These are phyloP conservation scores for Hylomyscus alleni DNA, from an alignment of 2,797 vertebrate species.

Conservation along the genomic window DNA sequence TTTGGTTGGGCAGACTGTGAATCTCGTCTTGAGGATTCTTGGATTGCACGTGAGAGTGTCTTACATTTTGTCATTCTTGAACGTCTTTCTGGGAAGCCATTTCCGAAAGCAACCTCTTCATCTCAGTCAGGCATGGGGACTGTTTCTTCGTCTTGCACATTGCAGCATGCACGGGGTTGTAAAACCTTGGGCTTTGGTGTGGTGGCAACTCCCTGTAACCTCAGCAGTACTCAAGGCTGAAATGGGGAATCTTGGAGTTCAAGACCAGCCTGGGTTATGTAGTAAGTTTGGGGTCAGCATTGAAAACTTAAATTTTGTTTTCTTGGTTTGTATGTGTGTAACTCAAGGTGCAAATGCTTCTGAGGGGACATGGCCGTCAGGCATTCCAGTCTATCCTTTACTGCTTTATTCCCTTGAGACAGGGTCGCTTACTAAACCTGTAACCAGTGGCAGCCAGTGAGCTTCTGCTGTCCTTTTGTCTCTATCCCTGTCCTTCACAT, in stretches of 20 bases:
- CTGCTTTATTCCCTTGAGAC: background rate
- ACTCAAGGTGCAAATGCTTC: background rate
- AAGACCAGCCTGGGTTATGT: background rate
- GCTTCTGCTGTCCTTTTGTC: background rate
- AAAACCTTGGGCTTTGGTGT: background rate
- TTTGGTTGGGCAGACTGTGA: background rate
- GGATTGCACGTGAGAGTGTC: background rate
- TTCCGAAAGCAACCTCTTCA: rapidly evolving
- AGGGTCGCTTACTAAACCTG: background rate
- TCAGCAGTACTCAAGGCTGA: background rate
- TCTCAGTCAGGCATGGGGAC: rapidly evolving
- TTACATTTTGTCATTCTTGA: background rate
- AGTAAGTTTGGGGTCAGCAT: background rate
- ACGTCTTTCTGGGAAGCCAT: background rate
- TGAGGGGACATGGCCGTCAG: background rate
- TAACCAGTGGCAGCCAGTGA: too few relatives aligned
- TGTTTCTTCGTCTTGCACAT: background rate
- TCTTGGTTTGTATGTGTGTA: background rate
- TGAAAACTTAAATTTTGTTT: background rate
- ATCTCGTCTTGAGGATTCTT: background rate
- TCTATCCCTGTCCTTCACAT: background rate
- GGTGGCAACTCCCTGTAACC: background rate
- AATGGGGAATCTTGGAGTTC: background rate
- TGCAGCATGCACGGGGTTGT: background rate
- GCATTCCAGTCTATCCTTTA: background rate